phyloP scores from a whole-genome alignment of 2,888 invertebrate species.

The Caenorhabditis sinica region DNA sequence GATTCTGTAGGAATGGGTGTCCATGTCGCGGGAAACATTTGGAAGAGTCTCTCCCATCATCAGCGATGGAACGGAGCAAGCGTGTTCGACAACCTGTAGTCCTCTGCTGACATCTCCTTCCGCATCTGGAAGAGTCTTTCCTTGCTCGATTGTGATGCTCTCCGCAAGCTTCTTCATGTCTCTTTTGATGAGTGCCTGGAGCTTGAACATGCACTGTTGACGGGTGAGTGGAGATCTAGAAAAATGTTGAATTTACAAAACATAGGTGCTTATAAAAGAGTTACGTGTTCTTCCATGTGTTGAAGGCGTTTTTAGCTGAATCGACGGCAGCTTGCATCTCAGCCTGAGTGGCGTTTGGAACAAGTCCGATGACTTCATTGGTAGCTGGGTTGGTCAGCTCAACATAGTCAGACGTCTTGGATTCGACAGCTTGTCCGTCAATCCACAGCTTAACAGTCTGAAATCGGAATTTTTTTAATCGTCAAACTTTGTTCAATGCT shows the following conservation, averaged over 20 bases:
- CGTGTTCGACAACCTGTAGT: conserved; percentile 95
- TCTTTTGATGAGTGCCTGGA: conserved; percentile 91
- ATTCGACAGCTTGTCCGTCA: conserved; percentile 94
- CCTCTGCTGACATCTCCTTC: conserved; percentile 98
- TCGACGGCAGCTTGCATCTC: conserved; percentile 94
- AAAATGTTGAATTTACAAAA: background rate
- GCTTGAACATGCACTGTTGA: conserved; percentile 94
- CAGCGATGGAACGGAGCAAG: conserved; percentile 93
- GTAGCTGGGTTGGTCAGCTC: conserved; percentile 93
- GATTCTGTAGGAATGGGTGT: conserved; percentile 93
- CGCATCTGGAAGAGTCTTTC: conserved; percentile 96
- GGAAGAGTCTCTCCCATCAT: conserved; percentile 94
- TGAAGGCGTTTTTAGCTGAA: conserved; percentile 90
- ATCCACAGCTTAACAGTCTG: conserved; percentile 91
- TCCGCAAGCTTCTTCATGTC: conserved; percentile 93
- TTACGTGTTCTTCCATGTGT: conserved; percentile 91
- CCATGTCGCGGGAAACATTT: conserved; percentile 92
- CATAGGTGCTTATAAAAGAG: conserved; percentile 1
- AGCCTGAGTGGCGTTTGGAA: conserved; percentile 92
- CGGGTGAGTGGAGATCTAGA: conserved; percentile 90
- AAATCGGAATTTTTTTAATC: background rate
- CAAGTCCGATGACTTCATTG: conserved; percentile 87
- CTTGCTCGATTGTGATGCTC: conserved; percentile 96
- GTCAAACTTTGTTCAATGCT: conserved; percentile 1
- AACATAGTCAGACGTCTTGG: conserved; percentile 94